Evolutionary conservation across 1,140 invertebrate genomes (phyloP).

Genomic region (Lanistes nyassanus): DNA sequence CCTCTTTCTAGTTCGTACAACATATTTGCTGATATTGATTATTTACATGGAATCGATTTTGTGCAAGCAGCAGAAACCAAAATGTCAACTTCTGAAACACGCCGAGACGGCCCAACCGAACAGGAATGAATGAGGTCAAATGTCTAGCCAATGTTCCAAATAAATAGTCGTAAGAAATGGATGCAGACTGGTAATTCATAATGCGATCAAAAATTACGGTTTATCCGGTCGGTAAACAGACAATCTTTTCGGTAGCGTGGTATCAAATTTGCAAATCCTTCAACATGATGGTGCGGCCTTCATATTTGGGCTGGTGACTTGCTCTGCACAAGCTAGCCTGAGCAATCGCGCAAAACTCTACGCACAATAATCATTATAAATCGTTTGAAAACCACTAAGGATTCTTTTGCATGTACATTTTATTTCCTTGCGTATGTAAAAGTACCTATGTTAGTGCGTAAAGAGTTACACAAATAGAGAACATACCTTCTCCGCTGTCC

Average conservation of each 20-base stretch:
- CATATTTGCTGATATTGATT: conserved; percentile 34
- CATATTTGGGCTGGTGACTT: conserved; percentile 26
- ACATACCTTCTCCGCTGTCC: conserved; percentile 48
- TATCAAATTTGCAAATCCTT: conserved; percentile 36
- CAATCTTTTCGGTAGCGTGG: conserved; percentile 27
- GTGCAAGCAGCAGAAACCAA: conserved; percentile 30
- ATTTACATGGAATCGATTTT: conserved; percentile 32
- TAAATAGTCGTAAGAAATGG: too few species aligned
- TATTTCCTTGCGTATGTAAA: conserved; percentile 5
- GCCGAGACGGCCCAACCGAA: conserved; percentile 2
- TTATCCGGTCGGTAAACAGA: conserved; percentile 19
- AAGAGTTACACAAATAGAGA: conserved; percentile 34
- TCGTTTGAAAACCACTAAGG: neutral
- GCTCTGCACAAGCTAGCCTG: conserved; percentile 5
- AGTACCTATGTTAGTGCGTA: conserved; percentile 22
- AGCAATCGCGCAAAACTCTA: conserved; percentile 6
- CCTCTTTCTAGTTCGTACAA: conserved; percentile 24
- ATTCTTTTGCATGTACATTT: conserved; percentile 13
- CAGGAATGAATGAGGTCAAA: neutral
- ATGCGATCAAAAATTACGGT: neutral
- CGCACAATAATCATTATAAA: neutral
- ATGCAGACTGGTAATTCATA: too few species aligned
- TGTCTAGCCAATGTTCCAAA: too few species aligned
- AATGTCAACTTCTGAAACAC: conserved; percentile 29
- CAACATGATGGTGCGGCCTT: conserved; percentile 28